Evolutionary conservation across 2,888 invertebrate species (phyloP).

Genomic region (Caenorhabditis sinica): DNA sequence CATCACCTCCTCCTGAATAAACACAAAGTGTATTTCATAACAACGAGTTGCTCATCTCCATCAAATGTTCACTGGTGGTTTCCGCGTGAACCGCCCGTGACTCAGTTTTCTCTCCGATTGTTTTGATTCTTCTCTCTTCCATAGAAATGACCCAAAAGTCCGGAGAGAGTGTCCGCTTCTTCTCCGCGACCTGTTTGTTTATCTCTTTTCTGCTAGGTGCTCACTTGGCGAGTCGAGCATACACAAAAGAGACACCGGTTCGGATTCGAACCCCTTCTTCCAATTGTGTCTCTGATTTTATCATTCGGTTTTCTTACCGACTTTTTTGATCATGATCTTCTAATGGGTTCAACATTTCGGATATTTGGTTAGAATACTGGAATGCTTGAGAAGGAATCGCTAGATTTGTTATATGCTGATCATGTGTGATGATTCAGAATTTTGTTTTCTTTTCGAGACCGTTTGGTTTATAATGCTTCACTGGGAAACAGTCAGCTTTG

Average conservation of each 20-base stretch:
- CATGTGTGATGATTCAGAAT: not conserved
- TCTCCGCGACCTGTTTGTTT: slow-evolving; percentile 40
- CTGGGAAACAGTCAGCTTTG: too few species aligned
- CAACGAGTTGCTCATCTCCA: slow-evolving; percentile 24
- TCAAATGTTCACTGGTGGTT: slow-evolving; percentile 23
- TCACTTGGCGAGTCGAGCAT: slow-evolving; percentile 29
- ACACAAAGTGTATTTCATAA: slow-evolving; percentile 22
- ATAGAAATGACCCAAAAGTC: slow-evolving; percentile 26
- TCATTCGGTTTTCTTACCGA: not conserved
- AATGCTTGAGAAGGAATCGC: too few species aligned
- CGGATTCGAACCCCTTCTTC: slow-evolving; percentile 14
- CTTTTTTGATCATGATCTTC: not conserved
- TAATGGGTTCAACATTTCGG: not conserved
- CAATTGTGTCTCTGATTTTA: slow-evolving; percentile 23
- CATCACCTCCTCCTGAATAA: not conserved
- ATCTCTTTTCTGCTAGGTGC: slow-evolving; percentile 56
- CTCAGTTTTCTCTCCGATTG: slow-evolving; percentile 26
- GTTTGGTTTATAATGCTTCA: too few species aligned
- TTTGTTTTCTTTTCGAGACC: too few species aligned
- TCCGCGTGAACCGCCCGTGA: slow-evolving; percentile 27
- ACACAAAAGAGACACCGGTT: slow-evolving; percentile 54
- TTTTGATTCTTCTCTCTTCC: slow-evolving; percentile 11
- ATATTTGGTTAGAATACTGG: too few species aligned
- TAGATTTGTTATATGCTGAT: not conserved
- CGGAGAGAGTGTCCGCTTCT: slow-evolving; percentile 48